Evolutionary conservation across 64 coral and sea anemone genomes (phyloP), one percentile per base, ranked within the genome.

Genomic region (Dendronephthya gigantea): DNA sequence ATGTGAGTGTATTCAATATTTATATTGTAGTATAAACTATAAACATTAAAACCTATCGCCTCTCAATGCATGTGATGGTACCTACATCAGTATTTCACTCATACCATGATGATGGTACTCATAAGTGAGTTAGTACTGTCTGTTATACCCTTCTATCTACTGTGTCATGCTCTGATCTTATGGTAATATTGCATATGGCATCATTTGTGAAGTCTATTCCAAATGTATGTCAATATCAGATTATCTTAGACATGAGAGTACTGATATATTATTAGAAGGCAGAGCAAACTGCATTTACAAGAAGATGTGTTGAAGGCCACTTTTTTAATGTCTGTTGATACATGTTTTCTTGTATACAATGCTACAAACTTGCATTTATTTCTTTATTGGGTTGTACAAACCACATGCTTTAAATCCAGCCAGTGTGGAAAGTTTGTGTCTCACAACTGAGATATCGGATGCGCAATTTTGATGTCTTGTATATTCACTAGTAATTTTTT

Each of bases 281-380:
- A 90, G 25, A 90, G 40, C 43, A 90, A 90, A 34, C 48, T 69
- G 83, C 84, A 84, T 65, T 84, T 48, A 72, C 62, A 43, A 34
- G 43, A 41, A 90, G 83, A 45, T 84, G 7, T 66, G 37, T 76
- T 25, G 62, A 90, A 68, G 88, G 83, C 88, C 88, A 45, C 88
- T 90, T 90, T 90, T 56, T 84, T 85, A 90, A 90, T 90, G 88
- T 90, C 66, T 34, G 0, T 43, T 90, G 82, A 23, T 75, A 48
- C 83, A 68, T 50, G 62, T 43, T 65, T 74, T 79, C 72, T 36
- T 79, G 72, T 79, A 79, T 22, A 31, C 25, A 79, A 36, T 79
- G 72, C 72, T 79, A 79, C 72, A 79, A 88, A 83, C 59, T 51
- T 38, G 82, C 72, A 81, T 83, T 59, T 39, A 68, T 12, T n/a